These are phyloP conservation scores for Lochmaea capreae DNA, from an alignment of 2,888 invertebrate species.

Conservation along the genomic window DNA sequence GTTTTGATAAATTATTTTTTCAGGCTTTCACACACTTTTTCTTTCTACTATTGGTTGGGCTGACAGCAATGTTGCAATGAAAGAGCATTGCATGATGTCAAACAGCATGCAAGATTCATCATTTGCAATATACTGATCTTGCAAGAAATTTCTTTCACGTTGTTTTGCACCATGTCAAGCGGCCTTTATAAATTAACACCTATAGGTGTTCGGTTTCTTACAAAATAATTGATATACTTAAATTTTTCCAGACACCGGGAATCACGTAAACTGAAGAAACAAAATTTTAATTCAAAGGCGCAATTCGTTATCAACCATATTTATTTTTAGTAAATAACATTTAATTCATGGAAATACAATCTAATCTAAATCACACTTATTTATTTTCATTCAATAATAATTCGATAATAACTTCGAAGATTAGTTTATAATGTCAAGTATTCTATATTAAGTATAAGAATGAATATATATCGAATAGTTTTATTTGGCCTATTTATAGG, in stretches of 20 bases:
- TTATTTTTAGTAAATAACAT: background rate
- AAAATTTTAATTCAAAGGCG: background rate
- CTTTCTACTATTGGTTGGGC: too few species aligned
- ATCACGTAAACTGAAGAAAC: background rate
- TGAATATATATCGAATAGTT: conserved; percentile 7
- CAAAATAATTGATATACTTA: too few species aligned
- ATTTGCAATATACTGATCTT: too few species aligned
- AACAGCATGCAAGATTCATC: too few species aligned
- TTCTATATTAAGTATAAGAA: background rate
- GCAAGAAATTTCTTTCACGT: too few species aligned
- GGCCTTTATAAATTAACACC: too few species aligned
- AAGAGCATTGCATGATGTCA: too few species aligned
- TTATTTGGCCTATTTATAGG: conserved; percentile 20
- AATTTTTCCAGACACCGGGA: background rate
- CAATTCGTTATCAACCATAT: conserved; percentile 1
- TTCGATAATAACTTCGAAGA: background rate
- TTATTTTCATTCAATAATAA: background rate
- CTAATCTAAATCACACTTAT: background rate
- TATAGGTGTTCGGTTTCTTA: too few species aligned
- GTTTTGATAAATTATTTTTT: too few species aligned
- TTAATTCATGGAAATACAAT: conserved; percentile 1
- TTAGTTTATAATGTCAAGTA: background rate
- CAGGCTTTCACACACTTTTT: too few species aligned
- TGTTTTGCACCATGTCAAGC: too few species aligned
- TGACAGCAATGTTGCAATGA: too few species aligned